These are phyloP conservation scores for Synaphobranchus kaupii DNA, from an alignment of 2,797 vertebrate species.

Conservation along the genomic window DNA sequence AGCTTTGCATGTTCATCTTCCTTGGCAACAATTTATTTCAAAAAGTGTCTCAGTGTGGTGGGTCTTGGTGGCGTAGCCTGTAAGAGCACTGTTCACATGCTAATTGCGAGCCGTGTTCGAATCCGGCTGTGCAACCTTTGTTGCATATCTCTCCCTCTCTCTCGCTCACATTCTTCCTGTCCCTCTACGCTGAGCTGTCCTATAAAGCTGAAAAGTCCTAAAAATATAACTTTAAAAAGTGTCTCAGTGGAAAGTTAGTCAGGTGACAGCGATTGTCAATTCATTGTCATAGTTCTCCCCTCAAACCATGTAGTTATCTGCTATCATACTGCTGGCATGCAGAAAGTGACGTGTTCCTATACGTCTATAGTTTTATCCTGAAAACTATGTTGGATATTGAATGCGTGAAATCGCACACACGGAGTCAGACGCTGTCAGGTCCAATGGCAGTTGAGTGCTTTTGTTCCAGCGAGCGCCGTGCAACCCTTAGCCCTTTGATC, in stretches of 20 bases:
- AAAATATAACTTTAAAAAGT: too few relatives aligned
- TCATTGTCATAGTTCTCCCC: background rate
- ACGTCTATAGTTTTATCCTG: background rate
- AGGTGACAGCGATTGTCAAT: background rate
- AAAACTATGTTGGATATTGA: background rate
- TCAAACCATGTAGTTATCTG: background rate
- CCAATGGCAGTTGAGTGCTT: background rate
- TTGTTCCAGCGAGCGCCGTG: constrained; percentile 37
- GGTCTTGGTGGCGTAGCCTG: too few relatives aligned
- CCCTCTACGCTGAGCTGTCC: too few relatives aligned
- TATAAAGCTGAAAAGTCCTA: too few relatives aligned
- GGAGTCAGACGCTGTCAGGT: background rate
- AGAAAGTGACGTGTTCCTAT: background rate
- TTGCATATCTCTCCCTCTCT: too few relatives aligned
- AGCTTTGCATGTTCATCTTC: background rate
- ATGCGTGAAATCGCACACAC: background rate
- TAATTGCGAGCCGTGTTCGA: too few relatives aligned
- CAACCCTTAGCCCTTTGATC: constrained; percentile 35
- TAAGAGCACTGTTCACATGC: too few relatives aligned
- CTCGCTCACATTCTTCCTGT: too few relatives aligned
- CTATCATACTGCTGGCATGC: background rate
- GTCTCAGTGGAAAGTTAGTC: background rate
- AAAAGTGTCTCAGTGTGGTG: too few relatives aligned
- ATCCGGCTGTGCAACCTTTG: too few relatives aligned
- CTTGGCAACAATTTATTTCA: background rate